Base-by-base conservation (phyloP, 2,797 vertebrate genomes). In the Notamacropus eugenii region DNA sequence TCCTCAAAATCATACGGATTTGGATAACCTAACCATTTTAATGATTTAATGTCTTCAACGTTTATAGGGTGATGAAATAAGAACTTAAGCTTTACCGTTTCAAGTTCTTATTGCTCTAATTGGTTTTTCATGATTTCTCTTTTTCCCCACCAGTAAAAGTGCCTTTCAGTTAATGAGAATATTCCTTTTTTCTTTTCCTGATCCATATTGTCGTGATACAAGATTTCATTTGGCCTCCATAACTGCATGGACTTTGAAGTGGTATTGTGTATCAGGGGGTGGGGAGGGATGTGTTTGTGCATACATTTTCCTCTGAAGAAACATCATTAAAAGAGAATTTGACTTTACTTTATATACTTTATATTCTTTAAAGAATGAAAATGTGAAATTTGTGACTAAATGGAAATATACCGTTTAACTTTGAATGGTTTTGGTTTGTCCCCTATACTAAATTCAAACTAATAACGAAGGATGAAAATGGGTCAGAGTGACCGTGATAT, bases 221-320 rank as follows among this genome's bases (percentile, higher is more conserved):
- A 91, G 50, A 82, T 82, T 27, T 46, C 93, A 52, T 97, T 96
- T 95, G 93, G 34, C 46, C 62, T 96, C 97, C 92, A 24, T 1
- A 93, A 74, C 96, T 96, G 97, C 97, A 97, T 97, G 97, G 90
- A 96, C 52, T 96, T 97, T 94, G 74, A 97, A 96, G 91, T 95
- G 93, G 40, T 93, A 22, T 95, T 27, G 59, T 13, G n/a, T 62
- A 90, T 90, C 96, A 19, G 19, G n/a, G 19, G 19, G 22, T 5
- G 9, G 11, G 31, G 22, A 3, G 5, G 50, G 27, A 22, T 90
- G 54, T 87, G 14, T 92, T 29, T 92, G 28, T 95, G 57, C 62
- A 93, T 82, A 94, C 87, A 87, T 90, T 95, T 95, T 95, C 95
- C 29, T 94, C 96, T 87, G 27, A 93, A 96, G 46, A 29, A 34